Percentiles rank a stretch among this genome's conserved stretches.
Evolutionary conservation across 2,888 invertebrate species (phyloP).

Genomic region (Gnatocerus cornutus): DNA sequence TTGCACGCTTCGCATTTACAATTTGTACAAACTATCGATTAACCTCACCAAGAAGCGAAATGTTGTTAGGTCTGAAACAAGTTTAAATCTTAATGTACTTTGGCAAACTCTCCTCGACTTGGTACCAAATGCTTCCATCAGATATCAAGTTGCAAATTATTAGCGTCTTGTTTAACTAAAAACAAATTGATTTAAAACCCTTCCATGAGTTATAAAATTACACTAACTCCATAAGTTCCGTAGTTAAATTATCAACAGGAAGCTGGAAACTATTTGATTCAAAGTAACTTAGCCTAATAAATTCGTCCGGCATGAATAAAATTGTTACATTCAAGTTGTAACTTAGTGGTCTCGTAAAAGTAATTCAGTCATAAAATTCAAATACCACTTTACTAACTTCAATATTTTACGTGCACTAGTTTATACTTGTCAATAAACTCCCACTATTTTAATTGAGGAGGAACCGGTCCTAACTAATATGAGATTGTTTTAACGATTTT

Average conservation of each 20-base stretch:
- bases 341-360: no score
- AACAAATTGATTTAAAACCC: not conserved
- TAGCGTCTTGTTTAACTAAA: not conserved
- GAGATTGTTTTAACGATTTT: constrained; percentile 20
- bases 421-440: no score
- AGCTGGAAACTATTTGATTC: no score
- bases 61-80: constrained; percentile 13
- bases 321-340: no score
- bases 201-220: not conserved
- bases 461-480: no score
- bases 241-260: not conserved
- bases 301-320: no score
- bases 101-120: constrained; percentile 7
- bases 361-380: no score
- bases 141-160: constrained; percentile 9
- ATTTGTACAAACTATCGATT: constrained; percentile 8
- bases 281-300: no score
- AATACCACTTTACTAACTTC: no score
- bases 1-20: not conserved
- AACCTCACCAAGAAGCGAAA: constrained; percentile 5
- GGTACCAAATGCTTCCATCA: constrained; percentile 10
- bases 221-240: not conserved
- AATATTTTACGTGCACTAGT: no score
- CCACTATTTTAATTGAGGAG: no score
- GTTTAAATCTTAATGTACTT: constrained; percentile 12